These are phyloP conservation scores for Daktulosphaira vitifoliae DNA, from an alignment of 1,140 invertebrate genomes.

Conservation along the genomic window DNA sequence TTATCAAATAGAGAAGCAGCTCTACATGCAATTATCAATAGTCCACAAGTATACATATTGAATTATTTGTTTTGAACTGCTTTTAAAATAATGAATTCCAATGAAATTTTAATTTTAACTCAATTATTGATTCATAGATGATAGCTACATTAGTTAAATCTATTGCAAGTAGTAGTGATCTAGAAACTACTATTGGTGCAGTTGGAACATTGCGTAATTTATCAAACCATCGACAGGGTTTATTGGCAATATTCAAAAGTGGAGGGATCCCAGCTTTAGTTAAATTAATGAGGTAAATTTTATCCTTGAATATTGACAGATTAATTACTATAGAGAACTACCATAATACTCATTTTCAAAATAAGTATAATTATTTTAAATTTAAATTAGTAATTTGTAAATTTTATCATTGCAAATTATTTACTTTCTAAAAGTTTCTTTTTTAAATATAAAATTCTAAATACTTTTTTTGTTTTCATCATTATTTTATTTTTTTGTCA, in stretches of 20 bases:
- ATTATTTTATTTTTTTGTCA: no score
- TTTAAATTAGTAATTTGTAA: no score
- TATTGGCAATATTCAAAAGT: conserved; percentile 95
- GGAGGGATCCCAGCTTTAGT: conserved; percentile 95
- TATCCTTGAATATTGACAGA: not conserved
- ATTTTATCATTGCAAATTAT: no score
- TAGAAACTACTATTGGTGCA: conserved; percentile 90
- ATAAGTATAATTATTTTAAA: no score
- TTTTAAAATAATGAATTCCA: no score
- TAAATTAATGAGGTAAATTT: conserved; percentile 64
- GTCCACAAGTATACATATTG: conserved; percentile 52
- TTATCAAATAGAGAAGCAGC: conserved; percentile 97
- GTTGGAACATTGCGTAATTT: conserved; percentile 96
- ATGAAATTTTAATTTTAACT: not conserved
- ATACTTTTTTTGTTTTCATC: no score
- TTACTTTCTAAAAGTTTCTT: no score
- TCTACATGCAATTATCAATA: conserved; percentile 98
- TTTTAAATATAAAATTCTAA: no score
- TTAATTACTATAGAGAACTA: no score
- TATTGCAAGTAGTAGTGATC: conserved; percentile 88
- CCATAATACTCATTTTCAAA: no score
- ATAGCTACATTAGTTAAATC: conserved; percentile 88
- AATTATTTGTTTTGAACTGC: not conserved
- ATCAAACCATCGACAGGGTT: conserved; percentile 91
- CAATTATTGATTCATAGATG: conserved; percentile 53